Conservation (phyloP, 2,797 vertebrate genomes). For the Harpagifer antarcticus region DNA sequence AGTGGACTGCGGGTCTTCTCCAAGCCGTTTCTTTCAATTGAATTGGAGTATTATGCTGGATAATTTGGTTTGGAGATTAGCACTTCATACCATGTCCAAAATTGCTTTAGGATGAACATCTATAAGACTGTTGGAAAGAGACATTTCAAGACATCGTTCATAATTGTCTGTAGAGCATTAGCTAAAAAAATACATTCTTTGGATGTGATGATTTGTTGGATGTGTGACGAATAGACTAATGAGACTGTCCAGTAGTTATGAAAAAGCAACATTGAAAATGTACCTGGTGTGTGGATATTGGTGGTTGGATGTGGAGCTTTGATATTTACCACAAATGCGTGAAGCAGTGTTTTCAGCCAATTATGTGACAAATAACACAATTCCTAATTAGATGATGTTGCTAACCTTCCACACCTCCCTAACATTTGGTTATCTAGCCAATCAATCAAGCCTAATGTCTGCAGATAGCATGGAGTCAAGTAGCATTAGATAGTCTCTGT, state of each 20-base stretch:
- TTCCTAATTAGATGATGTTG: constrained; percentile 5
- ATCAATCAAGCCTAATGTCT: constrained; percentile 13
- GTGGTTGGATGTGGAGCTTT: not conserved
- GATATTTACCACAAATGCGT: not conserved
- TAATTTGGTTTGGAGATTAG: constrained; percentile 80
- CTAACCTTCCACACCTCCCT: not conserved
- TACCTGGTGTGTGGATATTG: not conserved
- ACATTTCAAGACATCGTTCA: constrained; percentile 23
- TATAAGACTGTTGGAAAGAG: constrained; percentile 48
- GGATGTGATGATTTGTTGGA: not conserved
- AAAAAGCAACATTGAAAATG: not conserved
- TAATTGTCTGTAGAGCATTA: constrained; percentile 15
- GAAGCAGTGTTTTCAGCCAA: constrained; percentile 6
- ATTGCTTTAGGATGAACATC: constrained; percentile 63
- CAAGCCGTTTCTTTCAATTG: constrained; percentile 73
- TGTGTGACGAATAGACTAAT: not conserved
- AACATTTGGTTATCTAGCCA: constrained; percentile 21
- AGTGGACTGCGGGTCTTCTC: constrained; percentile 58
- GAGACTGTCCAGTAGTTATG: not conserved
- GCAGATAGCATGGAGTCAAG: constrained; percentile 25
- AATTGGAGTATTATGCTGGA: constrained; percentile 79
- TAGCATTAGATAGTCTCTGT: constrained; percentile 8
- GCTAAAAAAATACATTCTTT: constrained; percentile 3
- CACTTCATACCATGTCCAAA: constrained; percentile 62
- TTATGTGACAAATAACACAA: constrained; percentile 13